Conservation (phyloP, 2,888 invertebrate genomes). For the Lobophora halterata region DNA sequence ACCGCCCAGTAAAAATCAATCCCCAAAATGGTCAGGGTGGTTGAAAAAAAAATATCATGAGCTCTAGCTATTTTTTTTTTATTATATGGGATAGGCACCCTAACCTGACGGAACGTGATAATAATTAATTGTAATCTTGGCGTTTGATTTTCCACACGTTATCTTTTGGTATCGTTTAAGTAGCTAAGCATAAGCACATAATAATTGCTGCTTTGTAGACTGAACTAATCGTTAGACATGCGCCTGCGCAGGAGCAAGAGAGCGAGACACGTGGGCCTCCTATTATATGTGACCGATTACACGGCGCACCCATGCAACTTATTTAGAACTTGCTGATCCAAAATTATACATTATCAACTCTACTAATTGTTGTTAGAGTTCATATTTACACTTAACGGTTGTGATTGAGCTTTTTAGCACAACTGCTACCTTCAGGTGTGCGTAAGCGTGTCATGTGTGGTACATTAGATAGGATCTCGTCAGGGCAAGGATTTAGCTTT, state of each 20-base stretch:
- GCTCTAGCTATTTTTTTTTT: no score
- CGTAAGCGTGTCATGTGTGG: conserved; percentile 16
- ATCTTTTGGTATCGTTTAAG: no score
- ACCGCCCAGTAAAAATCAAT: no score
- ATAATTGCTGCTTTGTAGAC: conserved; percentile 15
- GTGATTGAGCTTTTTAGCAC: conserved; percentile 2
- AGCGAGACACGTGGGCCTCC: conserved; percentile 29
- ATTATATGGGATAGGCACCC: no score
- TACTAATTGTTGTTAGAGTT: no score
- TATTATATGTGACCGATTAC: conserved; percentile 25
- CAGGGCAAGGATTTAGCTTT: conserved; percentile 30
- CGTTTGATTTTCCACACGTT: no score
- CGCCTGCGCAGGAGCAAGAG: conserved; percentile 29
- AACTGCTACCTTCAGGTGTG: conserved; percentile 20
- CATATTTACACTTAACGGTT: no score
- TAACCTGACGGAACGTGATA: no score
- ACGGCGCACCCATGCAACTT: conserved; percentile 25
- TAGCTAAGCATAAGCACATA: conserved; percentile 2
- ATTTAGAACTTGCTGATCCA: background rate
- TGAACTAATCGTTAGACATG: conserved; percentile 19
- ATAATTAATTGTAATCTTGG: no score
- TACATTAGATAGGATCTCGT: conserved; percentile 21
- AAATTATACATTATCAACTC: background rate
- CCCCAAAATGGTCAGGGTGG: no score
- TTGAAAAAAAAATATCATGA: no score